Conservation (phyloP, 2,113 vertebrate genomes). For the Calidris pugnax region DNA sequence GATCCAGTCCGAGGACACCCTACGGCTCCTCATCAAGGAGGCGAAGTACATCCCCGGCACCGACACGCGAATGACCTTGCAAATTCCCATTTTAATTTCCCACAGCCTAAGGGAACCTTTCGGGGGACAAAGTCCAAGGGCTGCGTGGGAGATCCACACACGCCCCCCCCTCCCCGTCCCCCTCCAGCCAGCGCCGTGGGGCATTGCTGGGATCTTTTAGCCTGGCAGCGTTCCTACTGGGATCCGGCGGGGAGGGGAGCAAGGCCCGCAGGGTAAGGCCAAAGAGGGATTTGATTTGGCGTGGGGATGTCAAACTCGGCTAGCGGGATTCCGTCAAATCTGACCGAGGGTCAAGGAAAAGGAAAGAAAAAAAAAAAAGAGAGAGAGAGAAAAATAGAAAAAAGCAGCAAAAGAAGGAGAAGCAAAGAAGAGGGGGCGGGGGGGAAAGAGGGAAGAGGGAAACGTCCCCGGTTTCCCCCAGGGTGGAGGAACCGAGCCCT, state of each 20-base stretch:
- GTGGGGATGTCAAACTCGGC: constrained; percentile 9
- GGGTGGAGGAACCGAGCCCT: background rate
- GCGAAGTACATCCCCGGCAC: background rate
- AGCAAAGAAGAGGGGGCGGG: too few relatives aligned
- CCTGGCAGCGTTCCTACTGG: background rate
- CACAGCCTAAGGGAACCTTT: background rate
- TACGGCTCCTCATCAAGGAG: background rate
- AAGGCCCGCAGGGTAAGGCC: background rate
- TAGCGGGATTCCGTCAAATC: background rate
- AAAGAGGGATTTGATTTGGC: background rate
- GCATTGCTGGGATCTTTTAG: background rate
- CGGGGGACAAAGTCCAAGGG: background rate
- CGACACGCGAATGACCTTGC: background rate
- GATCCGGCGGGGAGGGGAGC: background rate
- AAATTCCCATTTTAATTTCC: background rate
- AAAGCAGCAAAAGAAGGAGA: background rate
- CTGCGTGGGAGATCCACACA: background rate
- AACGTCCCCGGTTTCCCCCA: background rate
- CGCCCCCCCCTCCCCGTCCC: too few relatives aligned
- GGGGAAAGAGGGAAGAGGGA: background rate
- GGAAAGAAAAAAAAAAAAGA: background rate
- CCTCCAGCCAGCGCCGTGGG: background rate
- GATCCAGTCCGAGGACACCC: background rate
- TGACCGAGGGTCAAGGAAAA: background rate
- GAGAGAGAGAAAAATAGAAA: background rate